These are phyloP conservation scores for Panagrolaimus sp. DNA, from an alignment of 1,140 invertebrate species.

Conservation along the genomic window DNA sequence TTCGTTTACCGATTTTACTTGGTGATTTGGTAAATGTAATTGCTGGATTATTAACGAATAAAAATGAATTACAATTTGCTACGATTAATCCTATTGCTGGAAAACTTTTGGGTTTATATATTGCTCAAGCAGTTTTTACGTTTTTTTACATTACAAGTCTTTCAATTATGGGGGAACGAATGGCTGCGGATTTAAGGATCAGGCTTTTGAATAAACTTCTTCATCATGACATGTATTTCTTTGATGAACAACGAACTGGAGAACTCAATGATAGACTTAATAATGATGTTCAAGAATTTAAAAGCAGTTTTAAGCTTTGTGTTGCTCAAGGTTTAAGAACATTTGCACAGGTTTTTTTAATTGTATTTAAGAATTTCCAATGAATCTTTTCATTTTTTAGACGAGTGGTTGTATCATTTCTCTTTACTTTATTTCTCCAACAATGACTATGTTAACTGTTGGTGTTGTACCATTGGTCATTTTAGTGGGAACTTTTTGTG, in stretches of 20 bases:
- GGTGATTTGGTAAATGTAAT: conserved; percentile 74
- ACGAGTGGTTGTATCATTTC: conserved; percentile 70
- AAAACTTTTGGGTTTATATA: conserved; percentile 68
- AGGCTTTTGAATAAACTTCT: conserved; percentile 78
- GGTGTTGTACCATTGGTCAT: conserved; percentile 77
- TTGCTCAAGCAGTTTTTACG: conserved; percentile 74
- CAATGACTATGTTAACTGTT: conserved; percentile 75
- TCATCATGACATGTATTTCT: conserved; percentile 81
- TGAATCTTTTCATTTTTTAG: background rate
- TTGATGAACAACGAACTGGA: conserved; percentile 80
- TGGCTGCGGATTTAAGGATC: conserved; percentile 74
- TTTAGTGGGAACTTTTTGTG: conserved; percentile 71
- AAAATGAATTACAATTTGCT: conserved; percentile 63
- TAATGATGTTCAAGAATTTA: conserved; percentile 89
- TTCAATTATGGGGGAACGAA: conserved; percentile 76
- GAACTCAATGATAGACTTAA: conserved; percentile 83
- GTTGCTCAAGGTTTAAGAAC: conserved; percentile 82
- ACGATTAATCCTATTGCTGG: conserved; percentile 69
- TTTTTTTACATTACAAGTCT: conserved; percentile 80
- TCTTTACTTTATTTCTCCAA: conserved; percentile 76
- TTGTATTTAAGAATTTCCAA: background rate
- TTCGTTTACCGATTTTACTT: conserved; percentile 72
- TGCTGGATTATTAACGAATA: conserved; percentile 60
- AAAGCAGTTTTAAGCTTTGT: conserved; percentile 84
- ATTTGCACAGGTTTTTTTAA: conserved; percentile 68